These are phyloP conservation scores for Chrysemys picta DNA, from an alignment of 2,113 vertebrate genomes.

Conservation along the genomic window DNA sequence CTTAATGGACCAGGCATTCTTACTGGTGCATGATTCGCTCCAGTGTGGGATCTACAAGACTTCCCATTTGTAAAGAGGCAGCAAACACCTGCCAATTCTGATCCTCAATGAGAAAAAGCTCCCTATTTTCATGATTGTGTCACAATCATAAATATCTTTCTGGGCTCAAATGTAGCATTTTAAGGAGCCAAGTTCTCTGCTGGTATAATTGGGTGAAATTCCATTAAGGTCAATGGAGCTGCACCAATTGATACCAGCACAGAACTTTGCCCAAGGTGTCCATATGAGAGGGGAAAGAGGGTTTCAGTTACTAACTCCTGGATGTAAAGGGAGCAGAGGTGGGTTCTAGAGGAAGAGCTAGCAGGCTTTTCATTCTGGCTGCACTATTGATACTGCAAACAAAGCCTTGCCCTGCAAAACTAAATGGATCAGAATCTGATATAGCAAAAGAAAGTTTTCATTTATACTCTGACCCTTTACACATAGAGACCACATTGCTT, in stretches of 20 bases:
- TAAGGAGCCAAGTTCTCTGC: not conserved
- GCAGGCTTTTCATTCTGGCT: too few species aligned
- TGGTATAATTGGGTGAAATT: not conserved
- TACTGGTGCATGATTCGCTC: too few species aligned
- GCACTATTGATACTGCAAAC: not conserved
- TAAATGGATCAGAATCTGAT: not conserved
- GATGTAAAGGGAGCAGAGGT: too few species aligned
- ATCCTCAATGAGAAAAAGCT: not conserved
- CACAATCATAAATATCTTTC: not conserved
- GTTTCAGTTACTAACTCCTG: not conserved
- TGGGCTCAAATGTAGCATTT: not conserved
- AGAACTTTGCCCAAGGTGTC: not conserved
- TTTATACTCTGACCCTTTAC: not conserved
- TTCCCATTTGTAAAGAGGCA: not conserved
- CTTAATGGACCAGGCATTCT: not conserved
- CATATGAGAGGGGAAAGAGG: too few species aligned
- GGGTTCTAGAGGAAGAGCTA: not conserved
- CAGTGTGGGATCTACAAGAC: not conserved
- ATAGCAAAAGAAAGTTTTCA: not conserved
- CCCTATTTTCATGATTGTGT: not conserved
- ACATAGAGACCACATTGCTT: not conserved
- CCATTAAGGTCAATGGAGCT: not conserved
- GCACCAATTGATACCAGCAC: not conserved
- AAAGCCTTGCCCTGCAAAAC: not conserved
- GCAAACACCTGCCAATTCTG: too few species aligned